phyloP scores from a whole-genome alignment of 2,888 invertebrate genomes.

The Hemithea aestivaria region DNA sequence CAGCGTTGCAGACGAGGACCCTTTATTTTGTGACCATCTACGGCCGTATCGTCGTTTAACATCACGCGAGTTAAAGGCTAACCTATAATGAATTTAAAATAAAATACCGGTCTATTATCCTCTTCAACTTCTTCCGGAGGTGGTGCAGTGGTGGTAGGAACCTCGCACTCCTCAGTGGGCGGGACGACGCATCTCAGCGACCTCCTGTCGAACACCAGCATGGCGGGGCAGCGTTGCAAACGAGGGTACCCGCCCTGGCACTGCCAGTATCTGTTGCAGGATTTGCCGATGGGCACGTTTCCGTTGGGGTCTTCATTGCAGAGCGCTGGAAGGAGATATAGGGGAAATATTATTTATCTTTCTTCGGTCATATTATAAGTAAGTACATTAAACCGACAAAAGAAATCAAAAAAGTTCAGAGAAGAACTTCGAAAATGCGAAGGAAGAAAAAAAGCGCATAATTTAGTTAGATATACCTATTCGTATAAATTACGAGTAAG shows the following conservation, averaged over 20 bases:
- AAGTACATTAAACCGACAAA: too few relatives aligned
- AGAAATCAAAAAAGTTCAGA: too few relatives aligned
- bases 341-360: too few relatives aligned
- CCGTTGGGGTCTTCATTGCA: slow-evolving; percentile 95
- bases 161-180: slow-evolving; percentile 93
- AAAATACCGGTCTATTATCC: slow-evolving; percentile 60
- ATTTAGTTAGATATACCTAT: too few relatives aligned
- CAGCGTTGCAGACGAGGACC: slow-evolving; percentile 94
- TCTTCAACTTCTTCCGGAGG: slow-evolving; percentile 77
- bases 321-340: slow-evolving; percentile 81
- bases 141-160: slow-evolving; percentile 86
- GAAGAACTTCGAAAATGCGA: too few relatives aligned
- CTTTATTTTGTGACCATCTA: too few relatives aligned
- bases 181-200: slow-evolving; percentile 92
- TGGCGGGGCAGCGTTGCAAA: slow-evolving; percentile 92
- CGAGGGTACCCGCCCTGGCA: slow-evolving; percentile 96
- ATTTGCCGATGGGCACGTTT: slow-evolving; percentile 93
- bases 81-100: too few relatives aligned
- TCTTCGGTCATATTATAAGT: too few relatives aligned
- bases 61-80: too few relatives aligned
- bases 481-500: too few relatives aligned
- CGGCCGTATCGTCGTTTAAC: too few relatives aligned
- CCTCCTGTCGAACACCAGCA: slow-evolving; percentile 92
- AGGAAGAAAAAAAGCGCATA: too few relatives aligned
- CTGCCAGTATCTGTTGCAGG: slow-evolving; percentile 96